phyloP scores from a whole-genome alignment of 1,140 invertebrate species.

The Hyphantria cunea region DNA sequence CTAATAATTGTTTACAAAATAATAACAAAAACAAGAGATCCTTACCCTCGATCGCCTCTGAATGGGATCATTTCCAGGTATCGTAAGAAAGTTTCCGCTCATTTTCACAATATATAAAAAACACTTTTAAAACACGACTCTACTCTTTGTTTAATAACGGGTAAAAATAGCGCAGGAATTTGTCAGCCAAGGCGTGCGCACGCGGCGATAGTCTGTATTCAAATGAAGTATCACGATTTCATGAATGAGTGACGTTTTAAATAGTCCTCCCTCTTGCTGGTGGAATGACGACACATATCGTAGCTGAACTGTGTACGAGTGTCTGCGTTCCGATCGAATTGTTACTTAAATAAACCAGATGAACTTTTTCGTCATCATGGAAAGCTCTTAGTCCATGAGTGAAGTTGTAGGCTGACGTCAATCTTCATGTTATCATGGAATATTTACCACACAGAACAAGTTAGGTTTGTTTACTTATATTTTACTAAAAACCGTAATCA shows the following conservation, averaged over 20 bases:
- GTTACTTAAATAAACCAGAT: conserved; percentile 58
- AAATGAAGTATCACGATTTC: conserved; percentile 58
- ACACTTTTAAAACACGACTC: conserved; percentile 38
- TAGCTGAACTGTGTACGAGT: conserved; percentile 44
- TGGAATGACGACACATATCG: conserved; percentile 51
- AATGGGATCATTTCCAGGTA: conserved; percentile 65
- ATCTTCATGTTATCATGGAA: neutral
- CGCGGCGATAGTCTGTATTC: conserved; percentile 48
- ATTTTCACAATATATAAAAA: conserved; percentile 50
- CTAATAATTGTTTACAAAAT: conserved; percentile 28
- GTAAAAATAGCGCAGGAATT: conserved; percentile 38
- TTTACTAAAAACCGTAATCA: too few relatives aligned
- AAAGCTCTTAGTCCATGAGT: conserved; percentile 8
- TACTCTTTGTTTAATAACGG: conserved; percentile 33
- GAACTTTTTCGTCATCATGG: conserved; percentile 33
- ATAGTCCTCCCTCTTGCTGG: conserved; percentile 48
- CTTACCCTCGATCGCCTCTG: conserved; percentile 70
- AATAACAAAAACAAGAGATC: conserved; percentile 41
- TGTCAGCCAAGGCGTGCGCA: conserved; percentile 55
- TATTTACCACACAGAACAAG: neutral
- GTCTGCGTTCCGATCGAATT: conserved; percentile 63
- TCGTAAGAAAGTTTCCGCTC: conserved; percentile 76
- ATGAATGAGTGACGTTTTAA: conserved; percentile 79
- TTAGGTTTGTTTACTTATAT: neutral
- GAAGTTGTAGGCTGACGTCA: conserved; percentile 2